These are phyloP conservation scores for Ceratina japonica DNA, from an alignment of 1,140 invertebrate genomes.

Conservation along the genomic window DNA sequence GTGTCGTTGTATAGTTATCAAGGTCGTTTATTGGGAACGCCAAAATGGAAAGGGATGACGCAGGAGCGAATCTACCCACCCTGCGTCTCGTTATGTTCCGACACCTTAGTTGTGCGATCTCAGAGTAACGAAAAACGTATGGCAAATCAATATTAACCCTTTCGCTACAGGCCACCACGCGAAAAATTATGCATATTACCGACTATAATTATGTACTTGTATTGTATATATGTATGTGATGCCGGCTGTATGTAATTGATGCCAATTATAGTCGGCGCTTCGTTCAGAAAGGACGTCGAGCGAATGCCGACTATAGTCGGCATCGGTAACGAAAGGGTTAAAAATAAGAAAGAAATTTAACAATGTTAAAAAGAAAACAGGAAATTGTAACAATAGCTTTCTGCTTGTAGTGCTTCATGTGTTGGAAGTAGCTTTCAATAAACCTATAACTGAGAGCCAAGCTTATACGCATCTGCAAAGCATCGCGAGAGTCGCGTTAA, in stretches of 20 bases:
- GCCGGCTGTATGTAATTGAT: no score
- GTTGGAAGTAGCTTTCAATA: constrained; percentile 88
- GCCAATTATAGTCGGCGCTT: no score
- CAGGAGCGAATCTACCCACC: constrained; percentile 83
- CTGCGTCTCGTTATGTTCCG: constrained; percentile 88
- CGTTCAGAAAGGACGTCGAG: no score
- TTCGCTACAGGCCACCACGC: no score
- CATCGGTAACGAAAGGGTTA: no score
- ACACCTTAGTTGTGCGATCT: constrained; percentile 91
- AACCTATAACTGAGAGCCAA: constrained; percentile 85
- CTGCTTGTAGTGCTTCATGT: constrained; percentile 87
- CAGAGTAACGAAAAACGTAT: constrained; percentile 89
- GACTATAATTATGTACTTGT: no score
- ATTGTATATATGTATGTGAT: no score
- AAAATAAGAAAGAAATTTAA: background rate
- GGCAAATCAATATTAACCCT: constrained; percentile 39
- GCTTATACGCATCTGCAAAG: constrained; percentile 81
- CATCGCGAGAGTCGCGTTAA: constrained; percentile 86
- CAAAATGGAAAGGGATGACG: constrained; percentile 88
- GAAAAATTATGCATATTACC: no score
- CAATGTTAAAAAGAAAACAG: no score
- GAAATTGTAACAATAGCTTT: background rate
- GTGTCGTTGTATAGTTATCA: constrained; percentile 94
- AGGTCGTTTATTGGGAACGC: constrained; percentile 88
- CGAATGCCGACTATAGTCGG: no score